These are phyloP conservation scores for Polypedilum vanderplanki DNA, from an alignment of 1,140 invertebrate genomes.

Conservation along the genomic window DNA sequence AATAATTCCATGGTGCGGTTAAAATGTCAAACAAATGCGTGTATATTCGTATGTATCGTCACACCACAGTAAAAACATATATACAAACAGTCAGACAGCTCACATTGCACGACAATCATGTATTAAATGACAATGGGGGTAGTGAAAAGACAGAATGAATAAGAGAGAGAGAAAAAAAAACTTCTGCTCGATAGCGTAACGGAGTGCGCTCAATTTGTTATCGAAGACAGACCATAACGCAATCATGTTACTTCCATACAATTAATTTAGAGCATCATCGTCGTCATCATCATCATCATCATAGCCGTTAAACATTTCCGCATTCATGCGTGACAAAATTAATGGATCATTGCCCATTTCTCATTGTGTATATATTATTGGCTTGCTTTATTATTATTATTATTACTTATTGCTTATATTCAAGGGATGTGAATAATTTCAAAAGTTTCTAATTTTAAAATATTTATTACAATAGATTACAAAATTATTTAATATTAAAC, in stretches of 20 bases:
- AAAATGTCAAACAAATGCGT: conserved; percentile 2
- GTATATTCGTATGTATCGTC: not conserved
- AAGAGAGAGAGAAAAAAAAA: conserved; percentile 2
- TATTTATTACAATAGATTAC: too few species aligned
- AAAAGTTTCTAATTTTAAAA: too few species aligned
- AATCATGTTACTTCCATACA: conserved; percentile 22
- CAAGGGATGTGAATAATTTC: too few species aligned
- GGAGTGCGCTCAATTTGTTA: conserved; percentile 25
- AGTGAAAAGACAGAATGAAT: not conserved
- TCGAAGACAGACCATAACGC: conserved; percentile 13
- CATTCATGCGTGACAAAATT: conserved; percentile 27
- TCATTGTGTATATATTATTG: not conserved
- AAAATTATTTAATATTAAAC: too few species aligned
- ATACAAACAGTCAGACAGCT: conserved; percentile 3
- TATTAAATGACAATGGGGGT: not conserved
- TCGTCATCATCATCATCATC: conserved; percentile 26
- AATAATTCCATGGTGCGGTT: conserved; percentile 17
- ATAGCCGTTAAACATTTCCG: conserved; percentile 22
- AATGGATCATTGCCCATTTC: conserved; percentile 26
- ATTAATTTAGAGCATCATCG: conserved; percentile 15
- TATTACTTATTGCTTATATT: not conserved
- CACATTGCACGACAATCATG: not conserved
- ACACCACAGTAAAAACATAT: not conserved
- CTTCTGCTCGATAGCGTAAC: not conserved
- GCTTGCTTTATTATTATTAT: not conserved